These are phyloP conservation scores for Percopsis omiscomaycus DNA, from an alignment of 2,797 vertebrate species.

Conservation along the genomic window DNA sequence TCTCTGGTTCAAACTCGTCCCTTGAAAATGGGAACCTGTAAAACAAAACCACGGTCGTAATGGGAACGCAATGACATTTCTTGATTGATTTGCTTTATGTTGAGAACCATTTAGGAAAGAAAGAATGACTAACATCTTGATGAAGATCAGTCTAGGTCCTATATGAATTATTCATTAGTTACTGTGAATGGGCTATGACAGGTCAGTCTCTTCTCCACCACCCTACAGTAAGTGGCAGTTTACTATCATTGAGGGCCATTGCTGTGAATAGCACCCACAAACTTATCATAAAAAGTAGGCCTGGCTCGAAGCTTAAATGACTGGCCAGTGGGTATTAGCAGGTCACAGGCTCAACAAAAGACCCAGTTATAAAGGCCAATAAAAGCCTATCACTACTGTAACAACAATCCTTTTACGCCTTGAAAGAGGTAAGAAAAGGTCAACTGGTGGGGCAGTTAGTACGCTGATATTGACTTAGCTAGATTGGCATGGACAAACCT, in stretches of 20 bases:
- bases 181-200: constrained; percentile 52
- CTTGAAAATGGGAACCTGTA: constrained; percentile 35
- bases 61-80: constrained; percentile 10
- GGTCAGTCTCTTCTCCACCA: constrained; percentile 57
- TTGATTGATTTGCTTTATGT: neutral
- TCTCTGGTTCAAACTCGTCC: constrained; percentile 66
- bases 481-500: constrained; percentile 73
- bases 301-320: constrained; percentile 77
- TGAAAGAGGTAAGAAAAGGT: constrained; percentile 74
- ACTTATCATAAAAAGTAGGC: constrained; percentile 75
- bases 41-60: constrained; percentile 34
- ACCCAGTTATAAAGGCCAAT: constrained; percentile 76
- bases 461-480: constrained; percentile 79
- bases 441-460: constrained; percentile 73
- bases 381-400: constrained; percentile 81
- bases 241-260: constrained; percentile 67
- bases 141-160: constrained; percentile 27
- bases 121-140: too few relatives aligned
- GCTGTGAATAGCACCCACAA: constrained; percentile 61
- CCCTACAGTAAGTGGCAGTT: constrained; percentile 49
- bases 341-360: constrained; percentile 78
- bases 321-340: constrained; percentile 76
- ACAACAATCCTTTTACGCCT: constrained; percentile 75
- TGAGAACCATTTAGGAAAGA: neutral
- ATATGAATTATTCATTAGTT: neutral